Evolutionary conservation across 2,888 invertebrate genomes (phyloP), one percentile per base, ranked within the genome.

Genomic region (Schrankia costaestrigalis): DNA sequence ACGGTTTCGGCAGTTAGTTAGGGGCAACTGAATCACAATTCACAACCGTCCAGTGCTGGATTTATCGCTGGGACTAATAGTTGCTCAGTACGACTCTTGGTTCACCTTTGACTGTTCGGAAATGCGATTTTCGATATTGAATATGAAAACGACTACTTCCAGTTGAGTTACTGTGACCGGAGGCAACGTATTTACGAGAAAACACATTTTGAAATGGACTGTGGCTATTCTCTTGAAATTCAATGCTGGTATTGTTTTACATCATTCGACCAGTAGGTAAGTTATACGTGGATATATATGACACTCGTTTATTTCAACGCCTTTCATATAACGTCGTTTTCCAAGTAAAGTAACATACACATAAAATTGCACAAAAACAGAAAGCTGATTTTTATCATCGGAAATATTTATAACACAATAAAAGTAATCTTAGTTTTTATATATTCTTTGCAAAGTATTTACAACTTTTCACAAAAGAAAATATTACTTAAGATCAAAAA

Each of bases 11-110:
- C 42, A 58, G 51, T 54, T 51, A 61, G 56, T 56, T 59, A 61
- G 46, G 37, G 43, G 41, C 33, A 53, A 52, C 57, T 53, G 62
- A 59, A n/a, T n/a, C n/a, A n/a, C n/a, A n/a, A n/a, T n/a, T n/a
- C n/a, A n/a, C n/a, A n/a, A n/a, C n/a, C n/a, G n/a, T n/a, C n/a
- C n/a, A n/a, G n/a, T n/a, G n/a, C n/a, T n/a, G n/a, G n/a, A n/a
- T n/a, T n/a, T n/a, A n/a, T n/a, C n/a, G n/a, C n/a, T n/a, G n/a
- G n/a, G n/a, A n/a, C n/a, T n/a, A n/a, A n/a, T n/a, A n/a, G n/a
- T n/a, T n/a, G n/a, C n/a, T n/a, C n/a, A n/a, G n/a, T n/a, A n/a
- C n/a, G n/a, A n/a, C n/a, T n/a, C n/a, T n/a, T n/a, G n/a, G n/a
- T n/a, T n/a, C n/a, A n/a, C n/a, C n/a, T n/a, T n/a, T n/a, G n/a